These are phyloP conservation scores for Rhyacophila evoluta DNA, from an alignment of 2,888 invertebrate genomes.

Conservation along the genomic window DNA sequence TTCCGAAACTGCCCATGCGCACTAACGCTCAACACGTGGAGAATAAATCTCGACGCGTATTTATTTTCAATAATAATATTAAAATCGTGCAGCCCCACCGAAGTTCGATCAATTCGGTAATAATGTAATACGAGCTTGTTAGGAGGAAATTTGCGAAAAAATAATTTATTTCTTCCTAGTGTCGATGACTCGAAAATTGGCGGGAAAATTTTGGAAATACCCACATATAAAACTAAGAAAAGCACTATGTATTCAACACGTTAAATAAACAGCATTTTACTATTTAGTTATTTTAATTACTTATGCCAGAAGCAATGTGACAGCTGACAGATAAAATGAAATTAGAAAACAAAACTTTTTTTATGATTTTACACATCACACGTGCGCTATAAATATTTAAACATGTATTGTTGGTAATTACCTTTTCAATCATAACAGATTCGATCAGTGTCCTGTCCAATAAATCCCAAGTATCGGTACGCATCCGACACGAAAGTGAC, in stretches of 20 bases:
- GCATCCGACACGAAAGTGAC: conserved; percentile 15
- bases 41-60: neutral
- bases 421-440: conserved; percentile 17
- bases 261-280: neutral
- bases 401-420: neutral
- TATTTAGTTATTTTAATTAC: neutral
- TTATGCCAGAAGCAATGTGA: neutral
- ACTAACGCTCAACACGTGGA: conserved; percentile 8
- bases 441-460: conserved; percentile 18
- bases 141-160: neutral
- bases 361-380: no score
- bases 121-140: neutral
- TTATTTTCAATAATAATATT: neutral
- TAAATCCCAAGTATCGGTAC: conserved; percentile 19
- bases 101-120: neutral
- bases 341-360: no score
- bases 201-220: neutral
- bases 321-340: neutral
- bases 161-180: neutral
- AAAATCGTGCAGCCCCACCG: neutral
- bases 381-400: no score
- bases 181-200: neutral
- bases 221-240: neutral
- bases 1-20: conserved; percentile 10
- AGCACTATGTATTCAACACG: neutral